Evolutionary conservation across 2,113 vertebrate genomes (phyloP), one percentile per base, ranked within the genome.

Genomic region (Paracanthobrama guichenoti): DNA sequence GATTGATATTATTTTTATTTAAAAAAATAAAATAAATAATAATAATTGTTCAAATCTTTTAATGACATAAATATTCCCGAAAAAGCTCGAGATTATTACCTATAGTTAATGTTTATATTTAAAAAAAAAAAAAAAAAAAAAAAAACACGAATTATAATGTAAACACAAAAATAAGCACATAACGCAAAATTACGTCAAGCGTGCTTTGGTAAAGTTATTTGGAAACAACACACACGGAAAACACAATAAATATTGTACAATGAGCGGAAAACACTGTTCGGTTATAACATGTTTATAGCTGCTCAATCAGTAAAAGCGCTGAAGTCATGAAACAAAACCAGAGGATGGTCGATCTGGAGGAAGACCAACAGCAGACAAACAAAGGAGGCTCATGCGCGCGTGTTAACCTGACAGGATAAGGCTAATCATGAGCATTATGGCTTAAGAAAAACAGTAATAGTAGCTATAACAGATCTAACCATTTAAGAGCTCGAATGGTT

Each of bases 331-430:
- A 5, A 50, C 22, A 66, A 28, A 48, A 20, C 46, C 22, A 22
- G n/a, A 57, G 46, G 59, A 74, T 16, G 31, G 20, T 26, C 6
- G 44, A 14, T 11, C 22, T 22, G 22, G 24, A 22, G 13, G 4
- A 39, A 28, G 57, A 48, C 59, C 76, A 80, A 39, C 31, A 71
- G 13, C 57, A 79, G 77, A 67, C 66, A 85, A 88, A 87, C 57
- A 85, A 88, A 87, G 83, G 39, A 73, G 18, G 46, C 53, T 67
- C 83, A 44, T 11, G 72, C 57, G 74, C 69, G 80, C 79, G 75
- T 39, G 79, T 71, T 78, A 74, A 78, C 72, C 44, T 81, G 42
- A 86, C 24, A 48, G 82, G 85, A 85, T 80, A 74, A 86, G 35
- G 79, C 79, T 82, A 79, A 75, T 83, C 79, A 71, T 64, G 50